phyloP scores from a whole-genome alignment of 2,113 vertebrate genomes.

The Variabilichromis moorii region DNA sequence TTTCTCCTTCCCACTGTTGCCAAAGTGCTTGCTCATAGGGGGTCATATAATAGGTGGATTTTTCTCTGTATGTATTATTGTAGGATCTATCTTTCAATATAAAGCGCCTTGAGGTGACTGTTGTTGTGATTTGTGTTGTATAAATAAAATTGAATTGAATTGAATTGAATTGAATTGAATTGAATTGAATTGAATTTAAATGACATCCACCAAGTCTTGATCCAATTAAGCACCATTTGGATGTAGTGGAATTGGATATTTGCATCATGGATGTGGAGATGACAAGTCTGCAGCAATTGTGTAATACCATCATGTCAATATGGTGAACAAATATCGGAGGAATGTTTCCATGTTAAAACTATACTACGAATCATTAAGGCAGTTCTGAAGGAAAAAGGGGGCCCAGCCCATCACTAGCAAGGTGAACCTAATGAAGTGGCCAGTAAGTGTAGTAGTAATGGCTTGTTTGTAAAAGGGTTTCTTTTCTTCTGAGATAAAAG shows the following conservation, averaged over 20 bases:
- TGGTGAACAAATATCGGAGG: not conserved
- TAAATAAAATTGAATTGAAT: not conserved
- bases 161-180: not conserved
- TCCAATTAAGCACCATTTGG: not conserved
- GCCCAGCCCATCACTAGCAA: not conserved
- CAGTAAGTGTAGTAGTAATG: not conserved
- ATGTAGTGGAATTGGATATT: not conserved
- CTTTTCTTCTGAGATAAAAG: not conserved
- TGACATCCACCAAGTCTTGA: not conserved
- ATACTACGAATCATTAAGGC: not conserved
- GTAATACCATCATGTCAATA: not conserved
- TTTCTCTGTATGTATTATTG: not conserved
- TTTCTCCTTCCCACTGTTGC: not conserved
- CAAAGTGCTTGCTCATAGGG: not conserved
- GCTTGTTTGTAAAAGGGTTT: not conserved
- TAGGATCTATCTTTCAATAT: rapidly evolving
- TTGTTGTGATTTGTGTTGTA: not conserved
- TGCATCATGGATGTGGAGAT: not conserved
- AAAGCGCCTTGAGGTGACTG: not conserved
- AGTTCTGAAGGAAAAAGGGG: not conserved
- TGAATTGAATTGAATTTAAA: not conserved
- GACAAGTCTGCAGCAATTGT: not conserved
- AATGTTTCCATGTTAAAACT: not conserved
- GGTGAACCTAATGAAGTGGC: not conserved
- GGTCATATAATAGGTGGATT: not conserved